phyloP scores from a whole-genome alignment of 2,113 vertebrate genomes.

The Australoheros scitulus region DNA sequence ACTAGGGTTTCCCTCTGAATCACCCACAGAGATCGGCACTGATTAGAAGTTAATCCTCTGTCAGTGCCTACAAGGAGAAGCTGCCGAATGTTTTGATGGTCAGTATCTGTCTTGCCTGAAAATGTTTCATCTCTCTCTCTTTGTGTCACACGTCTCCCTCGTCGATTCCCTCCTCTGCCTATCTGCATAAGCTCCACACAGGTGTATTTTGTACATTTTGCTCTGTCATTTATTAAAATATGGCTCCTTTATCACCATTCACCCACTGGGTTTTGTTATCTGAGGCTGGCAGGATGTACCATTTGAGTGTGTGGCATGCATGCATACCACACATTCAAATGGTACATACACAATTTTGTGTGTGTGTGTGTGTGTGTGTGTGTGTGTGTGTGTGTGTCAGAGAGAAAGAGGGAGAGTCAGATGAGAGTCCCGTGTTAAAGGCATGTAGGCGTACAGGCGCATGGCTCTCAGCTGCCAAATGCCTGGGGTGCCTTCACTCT shows the following conservation, averaged over 20 bases:
- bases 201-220: conserved; percentile 42
- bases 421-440: conserved; percentile 81
- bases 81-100: conserved; percentile 41
- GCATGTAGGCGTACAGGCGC: conserved; percentile 72
- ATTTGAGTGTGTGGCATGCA: conserved; percentile 2
- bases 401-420: conserved; percentile 63
- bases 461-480: conserved; percentile 77
- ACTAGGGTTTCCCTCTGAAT: conserved; percentile 56
- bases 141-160: conserved; percentile 7
- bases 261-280: conserved; percentile 55
- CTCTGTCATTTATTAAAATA: conserved; percentile 47
- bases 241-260: conserved; percentile 43
- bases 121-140: neutral
- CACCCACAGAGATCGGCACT: conserved; percentile 53
- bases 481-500: conserved; percentile 71
- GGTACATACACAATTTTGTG: neutral
- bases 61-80: conserved; percentile 30
- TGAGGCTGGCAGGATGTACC: conserved; percentile 34
- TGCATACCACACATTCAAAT: neutral
- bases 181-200: conserved; percentile 44
- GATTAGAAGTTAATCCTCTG: conserved; percentile 69
- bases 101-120: conserved; percentile 26
- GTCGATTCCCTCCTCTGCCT: neutral
- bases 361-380: neutral
- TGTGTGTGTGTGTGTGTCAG: neutral